Base-by-base conservation (phyloP, 2,888 invertebrate species). In the Xestobium rufovillosum region DNA sequence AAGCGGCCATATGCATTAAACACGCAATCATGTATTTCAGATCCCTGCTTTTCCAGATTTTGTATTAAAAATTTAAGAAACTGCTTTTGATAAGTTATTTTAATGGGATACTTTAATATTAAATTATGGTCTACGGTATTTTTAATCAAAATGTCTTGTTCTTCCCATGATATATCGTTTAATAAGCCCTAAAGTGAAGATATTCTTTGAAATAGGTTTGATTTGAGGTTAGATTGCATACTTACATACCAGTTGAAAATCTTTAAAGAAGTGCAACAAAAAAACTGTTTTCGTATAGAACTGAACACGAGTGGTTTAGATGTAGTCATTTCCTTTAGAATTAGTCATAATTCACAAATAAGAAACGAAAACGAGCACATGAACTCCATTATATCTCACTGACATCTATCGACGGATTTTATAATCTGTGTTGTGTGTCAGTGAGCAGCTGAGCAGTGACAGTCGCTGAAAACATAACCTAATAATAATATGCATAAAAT, bases 31-130 rank as follows among this genome's bases (percentile, higher is more conserved):
- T 77, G 73, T 4, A 83, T 62, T 53, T 79, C 81, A 44, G 69
- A 62, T 28, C 52, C 52, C 34, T 57, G 50, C 28, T 57, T 47
- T 56, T 83, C 79, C 27, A 83, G 64, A 55, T 65, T 55, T n/a
- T 63, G 49, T 32, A 85, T 71, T 2, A 83, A 47, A 43, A 67
- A 67, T 57, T 82, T 85, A 8, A 85, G 61, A 62, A 83, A 86
- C 16, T 70, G 63, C 53, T 68, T 71, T 44, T 75, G 73, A 57
- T 83, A 86, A 23, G 70, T 67, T 26, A 60, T 55, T 47, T 75
- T 78, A 3, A 82, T 51, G 2, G 86, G 83, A 61, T 73, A 76
- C 41, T 70, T 66, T 50, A 69, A 59, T 39, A 78, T 61, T 23
- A 75, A 50, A 4, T 65, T 45, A 46, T 67, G 71, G 26, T 72